Percentiles rank a stretch among this genome's conserved stretches.
phyloP scores from a whole-genome alignment of 92 coral and sea anemone species.

The Nematostella vectensis region DNA sequence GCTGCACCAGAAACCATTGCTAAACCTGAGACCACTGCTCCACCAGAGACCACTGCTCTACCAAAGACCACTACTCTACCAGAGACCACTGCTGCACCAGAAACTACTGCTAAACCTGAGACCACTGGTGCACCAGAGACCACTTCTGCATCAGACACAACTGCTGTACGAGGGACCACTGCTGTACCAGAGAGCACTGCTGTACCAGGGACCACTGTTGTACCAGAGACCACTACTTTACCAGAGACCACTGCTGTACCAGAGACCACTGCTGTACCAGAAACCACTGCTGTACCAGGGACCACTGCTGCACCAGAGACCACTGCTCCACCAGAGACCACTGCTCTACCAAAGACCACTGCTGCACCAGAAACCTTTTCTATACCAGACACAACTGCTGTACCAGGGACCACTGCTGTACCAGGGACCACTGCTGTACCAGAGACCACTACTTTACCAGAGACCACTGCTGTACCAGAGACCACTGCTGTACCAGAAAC shows the following conservation, averaged over 20 bases:
- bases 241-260: slow-evolving; percentile 6
- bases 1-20: too few species aligned
- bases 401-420: neutral
- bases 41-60: too few species aligned
- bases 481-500: neutral
- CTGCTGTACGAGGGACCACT: too few species aligned
- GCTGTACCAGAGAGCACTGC: too few species aligned
- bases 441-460: slow-evolving; percentile 2
- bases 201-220: neutral
- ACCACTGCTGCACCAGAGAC: neutral
- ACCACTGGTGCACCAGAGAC: too few species aligned
- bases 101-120: too few species aligned
- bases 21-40: too few species aligned
- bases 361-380: neutral
- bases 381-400: neutral
- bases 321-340: neutral
- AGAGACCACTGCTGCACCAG: too few species aligned
- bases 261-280: slow-evolving; percentile 1
- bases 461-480: neutral
- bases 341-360: neutral
- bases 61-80: too few species aligned
- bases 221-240: neutral
- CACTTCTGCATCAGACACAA: too few species aligned
- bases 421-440: neutral
- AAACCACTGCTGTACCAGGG: neutral